These are phyloP conservation scores for Onychomys arenicola DNA, from an alignment of 2,797 vertebrate genomes.

Conservation along the genomic window DNA sequence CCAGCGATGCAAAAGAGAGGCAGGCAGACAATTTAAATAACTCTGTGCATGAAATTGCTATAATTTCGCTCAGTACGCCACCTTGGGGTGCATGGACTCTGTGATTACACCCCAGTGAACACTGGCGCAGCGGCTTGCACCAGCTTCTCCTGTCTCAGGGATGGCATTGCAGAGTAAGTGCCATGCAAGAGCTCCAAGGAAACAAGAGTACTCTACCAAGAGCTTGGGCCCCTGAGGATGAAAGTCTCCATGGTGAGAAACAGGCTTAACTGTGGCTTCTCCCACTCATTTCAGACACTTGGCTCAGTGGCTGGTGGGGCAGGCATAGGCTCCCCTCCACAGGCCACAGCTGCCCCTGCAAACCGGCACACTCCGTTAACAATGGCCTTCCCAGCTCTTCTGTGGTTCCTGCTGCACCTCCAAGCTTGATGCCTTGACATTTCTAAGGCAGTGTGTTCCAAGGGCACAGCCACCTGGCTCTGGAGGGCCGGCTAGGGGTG, in stretches of 20 bases:
- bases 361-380: not conserved
- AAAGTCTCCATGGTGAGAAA: not conserved
- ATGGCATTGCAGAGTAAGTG: not conserved
- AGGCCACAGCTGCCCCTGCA: not conserved
- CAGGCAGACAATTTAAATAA: conserved; percentile 82
- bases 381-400: not conserved
- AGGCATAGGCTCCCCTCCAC: not conserved
- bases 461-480: not conserved
- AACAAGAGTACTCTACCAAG: not conserved
- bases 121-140: conserved; percentile 23
- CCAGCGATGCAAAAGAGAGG: conserved; percentile 77
- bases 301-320: not conserved
- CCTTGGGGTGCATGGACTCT: conserved; percentile 60
- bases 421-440: not conserved
- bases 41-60: conserved; percentile 79
- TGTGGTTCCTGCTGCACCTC: not conserved
- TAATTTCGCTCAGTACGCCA: conserved; percentile 81
- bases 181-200: not conserved
- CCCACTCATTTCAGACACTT: rapidly evolving
- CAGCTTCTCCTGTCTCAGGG: conserved; percentile 62
- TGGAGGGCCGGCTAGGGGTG: not conserved
- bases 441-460: not conserved
- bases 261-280: not conserved
- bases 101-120: conserved; percentile 80
- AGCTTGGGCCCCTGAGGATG: not conserved